phyloP scores from a whole-genome alignment of 2,888 invertebrate genomes.

The Phalangium opilio region DNA sequence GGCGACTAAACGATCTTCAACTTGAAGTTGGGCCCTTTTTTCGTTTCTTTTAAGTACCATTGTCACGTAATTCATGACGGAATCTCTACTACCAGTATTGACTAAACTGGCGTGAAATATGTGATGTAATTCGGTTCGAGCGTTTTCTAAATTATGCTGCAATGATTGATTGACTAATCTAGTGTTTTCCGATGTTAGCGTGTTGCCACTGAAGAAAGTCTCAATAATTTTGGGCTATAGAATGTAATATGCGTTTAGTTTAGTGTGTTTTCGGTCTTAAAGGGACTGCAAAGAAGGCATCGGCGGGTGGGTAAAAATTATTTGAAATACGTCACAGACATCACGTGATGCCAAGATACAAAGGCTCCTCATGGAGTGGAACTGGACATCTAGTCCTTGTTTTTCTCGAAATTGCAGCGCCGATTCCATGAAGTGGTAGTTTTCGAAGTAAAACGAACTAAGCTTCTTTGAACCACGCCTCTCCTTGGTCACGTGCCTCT shows the following conservation, averaged over 20 bases:
- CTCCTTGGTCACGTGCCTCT: too few species aligned
- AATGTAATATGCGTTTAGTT: not conserved
- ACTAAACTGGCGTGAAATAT: slow-evolving; percentile 68
- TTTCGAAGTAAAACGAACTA: too few species aligned
- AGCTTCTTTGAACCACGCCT: too few species aligned
- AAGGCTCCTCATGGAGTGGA: too few species aligned
- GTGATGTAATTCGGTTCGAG: slow-evolving; percentile 45
- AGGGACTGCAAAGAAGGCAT: too few species aligned
- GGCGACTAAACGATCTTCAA: slow-evolving; percentile 60
- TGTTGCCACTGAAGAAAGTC: slow-evolving; percentile 42
- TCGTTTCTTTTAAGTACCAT: slow-evolving; percentile 62
- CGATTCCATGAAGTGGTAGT: too few species aligned
- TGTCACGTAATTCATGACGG: slow-evolving; percentile 62
- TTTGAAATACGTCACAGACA: too few species aligned
- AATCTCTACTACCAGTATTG: slow-evolving; percentile 61
- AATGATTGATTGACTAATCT: slow-evolving; percentile 44
- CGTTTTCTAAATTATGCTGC: slow-evolving; percentile 63
- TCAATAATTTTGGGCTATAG: slow-evolving; percentile 50
- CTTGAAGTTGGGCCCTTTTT: slow-evolving; percentile 71
- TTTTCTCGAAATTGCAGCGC: too few species aligned
- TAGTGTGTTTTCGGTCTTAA: too few species aligned
- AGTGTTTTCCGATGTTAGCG: slow-evolving; percentile 26
- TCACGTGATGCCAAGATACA: too few species aligned
- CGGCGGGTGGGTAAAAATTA: too few species aligned
- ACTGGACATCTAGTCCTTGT: too few species aligned